Percentiles rank a stretch among this genome's conserved stretches.
Evolutionary conservation across 2,797 vertebrate species (phyloP).

Genomic region (Sparus aurata): DNA sequence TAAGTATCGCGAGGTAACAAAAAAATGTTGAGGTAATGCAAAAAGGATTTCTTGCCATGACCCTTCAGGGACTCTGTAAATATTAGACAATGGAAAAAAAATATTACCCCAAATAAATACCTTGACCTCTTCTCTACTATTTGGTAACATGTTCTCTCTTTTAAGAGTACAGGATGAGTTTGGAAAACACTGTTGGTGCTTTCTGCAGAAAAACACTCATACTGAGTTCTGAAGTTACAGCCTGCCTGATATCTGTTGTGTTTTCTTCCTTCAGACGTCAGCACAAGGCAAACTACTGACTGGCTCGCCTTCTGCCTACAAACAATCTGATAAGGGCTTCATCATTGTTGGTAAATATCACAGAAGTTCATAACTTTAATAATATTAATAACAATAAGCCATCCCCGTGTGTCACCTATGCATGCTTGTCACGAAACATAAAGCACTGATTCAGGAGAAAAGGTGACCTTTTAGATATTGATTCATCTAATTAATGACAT

Average conservation of each 20-base stretch:
- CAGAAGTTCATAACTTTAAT: background rate
- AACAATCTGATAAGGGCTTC: constrained; percentile 35
- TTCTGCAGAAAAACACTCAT: background rate
- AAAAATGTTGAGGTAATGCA: too few species aligned
- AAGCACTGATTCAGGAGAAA: background rate
- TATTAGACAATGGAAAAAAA: too few species aligned
- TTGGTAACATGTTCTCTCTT: too few species aligned
- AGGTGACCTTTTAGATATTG: background rate
- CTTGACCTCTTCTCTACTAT: too few species aligned
- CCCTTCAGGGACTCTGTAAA: too few species aligned
- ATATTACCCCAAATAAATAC: too few species aligned
- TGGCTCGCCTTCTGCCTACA: background rate
- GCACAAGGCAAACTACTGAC: background rate
- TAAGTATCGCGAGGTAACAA: too few species aligned
- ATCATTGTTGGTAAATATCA: constrained; percentile 48
- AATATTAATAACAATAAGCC: background rate
- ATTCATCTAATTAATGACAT: background rate
- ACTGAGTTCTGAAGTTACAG: background rate
- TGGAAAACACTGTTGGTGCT: background rate
- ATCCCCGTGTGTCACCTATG: background rate
- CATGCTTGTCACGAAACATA: background rate
- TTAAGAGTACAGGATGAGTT: too few species aligned
- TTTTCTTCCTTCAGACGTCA: constrained; percentile 26
- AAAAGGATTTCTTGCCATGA: too few species aligned
- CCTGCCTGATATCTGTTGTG: background rate